These are phyloP conservation scores for Ametastegia equiseti DNA, from an alignment of 2,888 invertebrate genomes.

Conservation along the genomic window DNA sequence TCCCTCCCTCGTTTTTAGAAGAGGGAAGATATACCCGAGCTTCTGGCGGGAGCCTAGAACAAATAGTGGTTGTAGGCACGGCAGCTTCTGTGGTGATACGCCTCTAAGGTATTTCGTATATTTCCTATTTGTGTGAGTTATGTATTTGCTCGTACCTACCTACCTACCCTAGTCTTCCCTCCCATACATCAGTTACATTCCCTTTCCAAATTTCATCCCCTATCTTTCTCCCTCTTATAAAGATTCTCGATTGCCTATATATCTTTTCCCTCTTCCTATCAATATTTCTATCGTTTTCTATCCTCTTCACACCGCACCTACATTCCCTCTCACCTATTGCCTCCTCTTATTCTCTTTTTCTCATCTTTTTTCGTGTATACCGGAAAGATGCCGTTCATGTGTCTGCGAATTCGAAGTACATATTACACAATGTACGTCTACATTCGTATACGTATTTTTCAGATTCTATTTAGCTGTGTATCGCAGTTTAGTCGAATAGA, in stretches of 20 bases:
- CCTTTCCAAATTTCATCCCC: background rate
- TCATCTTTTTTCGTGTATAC: background rate
- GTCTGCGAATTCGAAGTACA: no score
- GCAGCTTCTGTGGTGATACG: conserved; percentile 46
- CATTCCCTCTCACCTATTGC: no score
- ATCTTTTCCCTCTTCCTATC: background rate
- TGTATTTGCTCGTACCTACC: conserved; percentile 39
- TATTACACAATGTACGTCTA: no score
- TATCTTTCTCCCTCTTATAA: background rate
- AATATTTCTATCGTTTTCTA: background rate
- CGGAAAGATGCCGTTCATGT: no score
- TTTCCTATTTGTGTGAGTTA: conserved; percentile 46
- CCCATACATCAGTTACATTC: background rate
- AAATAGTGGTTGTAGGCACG: conserved; percentile 47
- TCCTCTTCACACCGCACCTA: no score
- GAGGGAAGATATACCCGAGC: background rate
- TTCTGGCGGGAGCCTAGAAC: conserved; percentile 43
- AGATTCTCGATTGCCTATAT: background rate
- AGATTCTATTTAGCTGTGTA: background rate
- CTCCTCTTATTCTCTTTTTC: background rate
- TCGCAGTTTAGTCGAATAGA: background rate
- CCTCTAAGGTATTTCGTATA: conserved; percentile 46
- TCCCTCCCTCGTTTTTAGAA: background rate
- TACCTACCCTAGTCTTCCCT: no score
- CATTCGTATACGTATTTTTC: background rate